Evolutionary conservation across 53 echinoderm and acorn worm species (phyloP).

Genomic region (Antedon mediterranea): DNA sequence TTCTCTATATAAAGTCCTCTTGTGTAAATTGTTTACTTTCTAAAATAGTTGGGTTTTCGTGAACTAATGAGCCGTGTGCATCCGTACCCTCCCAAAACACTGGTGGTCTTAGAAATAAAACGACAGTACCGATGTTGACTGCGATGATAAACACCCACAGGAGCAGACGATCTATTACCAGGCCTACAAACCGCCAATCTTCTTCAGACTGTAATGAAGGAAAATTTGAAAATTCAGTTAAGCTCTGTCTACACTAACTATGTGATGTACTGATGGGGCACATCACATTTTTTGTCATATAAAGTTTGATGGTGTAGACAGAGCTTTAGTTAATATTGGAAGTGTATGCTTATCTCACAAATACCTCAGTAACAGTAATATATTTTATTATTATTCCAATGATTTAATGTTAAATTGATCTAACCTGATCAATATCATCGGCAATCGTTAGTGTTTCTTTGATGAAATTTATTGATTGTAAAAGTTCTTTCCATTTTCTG

Average conservation of each 20-base stretch:
- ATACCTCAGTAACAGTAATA: no score
- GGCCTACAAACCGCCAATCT: conserved; percentile 70
- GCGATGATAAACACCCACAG: conserved; percentile 63
- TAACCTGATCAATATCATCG: conserved; percentile 61
- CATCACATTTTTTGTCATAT: no score
- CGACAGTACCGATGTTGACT: conserved; percentile 34
- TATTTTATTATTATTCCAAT: no score
- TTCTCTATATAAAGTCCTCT: not conserved
- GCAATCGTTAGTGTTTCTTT: conserved; percentile 31
- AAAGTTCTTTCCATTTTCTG: conserved; percentile 38
- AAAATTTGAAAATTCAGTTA: not conserved
- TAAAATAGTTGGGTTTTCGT: conserved; percentile 41
- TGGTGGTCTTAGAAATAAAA: conserved; percentile 54
- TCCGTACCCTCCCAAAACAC: conserved; percentile 50
- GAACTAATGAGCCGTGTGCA: conserved; percentile 26
- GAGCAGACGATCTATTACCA: conserved; percentile 75
- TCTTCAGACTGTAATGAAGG: conserved; percentile 49
- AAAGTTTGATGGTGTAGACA: no score
- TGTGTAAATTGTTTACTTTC: not conserved
- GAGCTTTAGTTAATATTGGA: no score
- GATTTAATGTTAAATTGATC: no score
- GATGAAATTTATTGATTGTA: conserved; percentile 34
- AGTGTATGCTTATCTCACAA: no score
- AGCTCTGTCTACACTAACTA: no score
- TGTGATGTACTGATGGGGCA: no score